Evolutionary conservation across 1,140 invertebrate species (phyloP).

Genomic region (Cyclina sinensis): DNA sequence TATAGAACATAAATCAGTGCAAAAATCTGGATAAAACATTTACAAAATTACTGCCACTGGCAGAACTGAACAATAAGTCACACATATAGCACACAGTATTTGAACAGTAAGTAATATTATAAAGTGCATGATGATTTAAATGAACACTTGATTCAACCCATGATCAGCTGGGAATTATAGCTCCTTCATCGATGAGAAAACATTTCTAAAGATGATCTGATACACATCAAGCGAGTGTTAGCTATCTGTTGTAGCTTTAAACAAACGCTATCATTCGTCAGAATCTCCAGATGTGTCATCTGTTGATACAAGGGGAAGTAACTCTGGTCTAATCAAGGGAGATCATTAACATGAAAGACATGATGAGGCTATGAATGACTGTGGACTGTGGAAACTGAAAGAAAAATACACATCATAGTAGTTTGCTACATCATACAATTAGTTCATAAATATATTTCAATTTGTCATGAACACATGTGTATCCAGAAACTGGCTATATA

Average conservation of each 20-base stretch:
- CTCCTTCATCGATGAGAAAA: conserved; percentile 8
- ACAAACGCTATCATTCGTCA: conserved; percentile 31
- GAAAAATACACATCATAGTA: not conserved
- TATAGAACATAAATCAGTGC: not conserved
- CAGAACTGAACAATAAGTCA: not conserved
- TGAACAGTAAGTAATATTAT: not conserved
- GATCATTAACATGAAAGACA: conserved; percentile 28
- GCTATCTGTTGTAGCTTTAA: not conserved
- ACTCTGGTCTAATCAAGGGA: conserved; percentile 46
- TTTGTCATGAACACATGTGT: no score
- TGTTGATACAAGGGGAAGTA: conserved; percentile 26
- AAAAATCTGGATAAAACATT: not conserved
- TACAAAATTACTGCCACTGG: not conserved
- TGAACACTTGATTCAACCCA: not conserved
- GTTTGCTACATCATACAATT: no score
- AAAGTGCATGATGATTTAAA: not conserved
- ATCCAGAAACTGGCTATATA: no score
- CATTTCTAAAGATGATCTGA: conserved; percentile 10
- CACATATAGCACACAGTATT: no score
- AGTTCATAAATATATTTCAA: no score
- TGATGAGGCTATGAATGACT: not conserved
- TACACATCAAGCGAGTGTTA: conserved; percentile 22
- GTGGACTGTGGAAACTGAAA: conserved; percentile 39
- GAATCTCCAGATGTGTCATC: conserved; percentile 10
- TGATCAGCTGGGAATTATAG: not conserved